These are phyloP conservation scores for Alligator mississippiensis DNA, from an alignment of 2,113 vertebrate species.

Conservation along the genomic window DNA sequence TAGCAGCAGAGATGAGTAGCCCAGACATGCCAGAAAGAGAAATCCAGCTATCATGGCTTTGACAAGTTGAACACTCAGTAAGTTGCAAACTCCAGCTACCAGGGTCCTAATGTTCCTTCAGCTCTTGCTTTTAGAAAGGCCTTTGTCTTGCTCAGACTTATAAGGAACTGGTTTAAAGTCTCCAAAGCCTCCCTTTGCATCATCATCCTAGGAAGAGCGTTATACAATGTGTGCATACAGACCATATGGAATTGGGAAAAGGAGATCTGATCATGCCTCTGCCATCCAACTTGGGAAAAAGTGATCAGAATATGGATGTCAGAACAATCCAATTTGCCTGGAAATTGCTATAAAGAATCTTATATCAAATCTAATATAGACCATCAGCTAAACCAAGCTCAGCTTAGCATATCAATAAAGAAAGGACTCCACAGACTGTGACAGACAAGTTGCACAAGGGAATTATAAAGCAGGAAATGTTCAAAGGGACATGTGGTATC, in stretches of 20 bases:
- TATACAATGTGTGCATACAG: not conserved
- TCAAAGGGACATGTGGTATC: not conserved
- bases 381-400: not conserved
- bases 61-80: not conserved
- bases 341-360: not conserved
- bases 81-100: not conserved
- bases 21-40: not conserved
- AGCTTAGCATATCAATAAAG: not conserved
- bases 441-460: not conserved
- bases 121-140: not conserved
- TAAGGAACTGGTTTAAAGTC: not conserved
- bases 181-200: not conserved
- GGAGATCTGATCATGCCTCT: not conserved
- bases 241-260: fast-evolving
- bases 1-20: not conserved
- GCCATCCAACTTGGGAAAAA: not conserved
- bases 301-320: not conserved
- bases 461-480: not conserved
- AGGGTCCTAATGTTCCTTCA: not conserved
- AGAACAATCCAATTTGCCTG: not conserved
- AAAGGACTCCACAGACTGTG: not conserved
- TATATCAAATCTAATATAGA: not conserved
- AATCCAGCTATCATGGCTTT: not conserved
- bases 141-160: not conserved
- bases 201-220: fast-evolving